phyloP scores from a whole-genome alignment of 2,797 vertebrate genomes.

The Spinus pinus region DNA sequence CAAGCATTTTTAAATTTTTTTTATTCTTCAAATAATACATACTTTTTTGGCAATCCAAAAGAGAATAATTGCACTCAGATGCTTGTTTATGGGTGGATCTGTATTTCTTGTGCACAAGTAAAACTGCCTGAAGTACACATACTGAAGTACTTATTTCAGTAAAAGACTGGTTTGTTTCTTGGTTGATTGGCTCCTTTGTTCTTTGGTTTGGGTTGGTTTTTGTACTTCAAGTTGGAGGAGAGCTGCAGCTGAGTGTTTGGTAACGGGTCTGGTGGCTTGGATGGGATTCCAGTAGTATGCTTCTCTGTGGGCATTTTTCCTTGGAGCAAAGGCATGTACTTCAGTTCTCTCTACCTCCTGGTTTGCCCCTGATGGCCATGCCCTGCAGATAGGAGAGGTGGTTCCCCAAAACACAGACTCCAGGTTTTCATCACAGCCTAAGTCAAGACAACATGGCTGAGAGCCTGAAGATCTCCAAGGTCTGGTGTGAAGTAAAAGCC shows the following conservation, averaged over 20 bases:
- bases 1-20: neutral
- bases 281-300: neutral
- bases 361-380: neutral
- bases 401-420: neutral
- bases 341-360: neutral
- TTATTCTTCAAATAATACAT: neutral
- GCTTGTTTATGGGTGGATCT: neutral
- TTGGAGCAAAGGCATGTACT: neutral
- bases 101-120: neutral
- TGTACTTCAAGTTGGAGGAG: neutral
- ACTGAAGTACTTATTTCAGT: neutral
- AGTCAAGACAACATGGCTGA: fast-evolving
- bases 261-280: neutral
- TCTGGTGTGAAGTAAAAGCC: neutral
- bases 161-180: neutral
- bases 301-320: neutral
- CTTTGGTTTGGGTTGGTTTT: neutral
- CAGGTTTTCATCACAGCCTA: neutral
- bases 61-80: neutral
- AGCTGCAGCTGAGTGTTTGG: neutral
- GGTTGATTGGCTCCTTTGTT: neutral
- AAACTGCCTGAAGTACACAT: neutral
- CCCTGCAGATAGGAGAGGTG: neutral
- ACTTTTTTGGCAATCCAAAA: neutral
- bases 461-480: neutral